phyloP scores from a whole-genome alignment of 2,888 invertebrate species.

The Cloeon dipterum region DNA sequence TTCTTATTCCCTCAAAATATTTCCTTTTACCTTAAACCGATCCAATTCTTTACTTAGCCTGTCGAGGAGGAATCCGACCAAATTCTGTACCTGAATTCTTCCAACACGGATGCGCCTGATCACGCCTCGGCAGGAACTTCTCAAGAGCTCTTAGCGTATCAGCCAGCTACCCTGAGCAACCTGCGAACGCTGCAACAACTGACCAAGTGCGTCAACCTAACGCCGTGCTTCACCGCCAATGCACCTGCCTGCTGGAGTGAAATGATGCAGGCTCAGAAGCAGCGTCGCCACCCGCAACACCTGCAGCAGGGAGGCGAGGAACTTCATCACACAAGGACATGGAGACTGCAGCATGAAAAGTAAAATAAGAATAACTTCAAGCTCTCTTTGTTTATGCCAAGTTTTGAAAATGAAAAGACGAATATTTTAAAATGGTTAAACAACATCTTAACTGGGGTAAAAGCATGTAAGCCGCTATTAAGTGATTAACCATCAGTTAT shows the following conservation, averaged over 20 bases:
- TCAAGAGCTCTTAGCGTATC: neutral
- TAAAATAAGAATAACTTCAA: too few relatives aligned
- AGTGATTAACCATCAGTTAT: too few relatives aligned
- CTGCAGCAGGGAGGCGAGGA: constrained; percentile 38
- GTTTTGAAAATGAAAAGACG: too few relatives aligned
- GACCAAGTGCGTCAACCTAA: constrained; percentile 48
- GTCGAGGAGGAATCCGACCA: too few relatives aligned
- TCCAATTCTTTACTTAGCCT: too few relatives aligned
- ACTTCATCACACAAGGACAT: constrained; percentile 57
- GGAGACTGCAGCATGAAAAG: constrained; percentile 70
- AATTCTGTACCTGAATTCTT: too few relatives aligned
- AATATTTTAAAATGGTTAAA: too few relatives aligned
- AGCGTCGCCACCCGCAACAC: constrained; percentile 67
- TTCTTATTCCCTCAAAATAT: too few relatives aligned
- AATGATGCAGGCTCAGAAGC: constrained; percentile 74
- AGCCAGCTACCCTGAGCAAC: constrained; percentile 14
- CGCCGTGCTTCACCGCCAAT: constrained; percentile 56
- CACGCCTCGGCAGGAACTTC: neutral
- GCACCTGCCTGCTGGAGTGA: constrained; percentile 89
- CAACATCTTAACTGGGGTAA: too few relatives aligned
- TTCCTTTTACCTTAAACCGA: too few relatives aligned
- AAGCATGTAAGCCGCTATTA: too few relatives aligned
- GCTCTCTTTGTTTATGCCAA: too few relatives aligned
- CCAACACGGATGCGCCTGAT: constrained; percentile 1
- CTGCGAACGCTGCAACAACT: constrained; percentile 45